These are phyloP conservation scores for Dissostichus mawsoni DNA, from an alignment of 2,113 vertebrate species.

Conservation along the genomic window DNA sequence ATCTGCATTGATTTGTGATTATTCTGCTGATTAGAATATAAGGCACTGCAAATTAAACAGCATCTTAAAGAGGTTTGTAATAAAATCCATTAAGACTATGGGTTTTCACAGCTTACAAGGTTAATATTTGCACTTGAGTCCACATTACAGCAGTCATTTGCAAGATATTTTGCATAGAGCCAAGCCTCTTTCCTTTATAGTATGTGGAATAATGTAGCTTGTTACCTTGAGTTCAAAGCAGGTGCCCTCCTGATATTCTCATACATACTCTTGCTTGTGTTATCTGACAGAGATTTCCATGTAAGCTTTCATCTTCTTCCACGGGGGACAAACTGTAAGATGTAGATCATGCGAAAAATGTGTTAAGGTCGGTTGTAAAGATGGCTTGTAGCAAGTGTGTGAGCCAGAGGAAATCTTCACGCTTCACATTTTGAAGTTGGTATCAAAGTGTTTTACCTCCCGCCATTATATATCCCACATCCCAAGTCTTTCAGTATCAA, in stretches of 20 bases:
- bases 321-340: slow-evolving; percentile 4
- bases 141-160: slow-evolving; percentile 30
- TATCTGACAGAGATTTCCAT: slow-evolving; percentile 17
- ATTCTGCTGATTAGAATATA: slow-evolving; percentile 27
- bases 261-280: not conserved
- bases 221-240: slow-evolving; percentile 5
- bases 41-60: slow-evolving; percentile 22
- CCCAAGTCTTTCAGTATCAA: too few relatives aligned
- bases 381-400: not conserved
- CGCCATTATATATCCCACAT: slow-evolving; percentile 9
- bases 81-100: slow-evolving; percentile 11
- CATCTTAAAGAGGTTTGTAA: slow-evolving; percentile 9
- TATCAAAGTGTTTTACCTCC: slow-evolving; percentile 49
- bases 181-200: not conserved
- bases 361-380: not conserved
- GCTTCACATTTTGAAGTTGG: slow-evolving; percentile 37
- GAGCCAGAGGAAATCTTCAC: slow-evolving; percentile 10
- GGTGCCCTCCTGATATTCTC: slow-evolving; percentile 1
- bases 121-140: slow-evolving; percentile 21
- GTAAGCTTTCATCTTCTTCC: slow-evolving; percentile 23
- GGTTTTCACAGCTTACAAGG: slow-evolving; percentile 9
- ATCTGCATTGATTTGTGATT: slow-evolving; percentile 23
- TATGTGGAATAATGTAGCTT: slow-evolving; percentile 3
- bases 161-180: slow-evolving; percentile 32
- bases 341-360: slow-evolving; percentile 33